Base-by-base conservation (phyloP, 2,113 vertebrate species). In the Phrynocephalus versicolor region DNA sequence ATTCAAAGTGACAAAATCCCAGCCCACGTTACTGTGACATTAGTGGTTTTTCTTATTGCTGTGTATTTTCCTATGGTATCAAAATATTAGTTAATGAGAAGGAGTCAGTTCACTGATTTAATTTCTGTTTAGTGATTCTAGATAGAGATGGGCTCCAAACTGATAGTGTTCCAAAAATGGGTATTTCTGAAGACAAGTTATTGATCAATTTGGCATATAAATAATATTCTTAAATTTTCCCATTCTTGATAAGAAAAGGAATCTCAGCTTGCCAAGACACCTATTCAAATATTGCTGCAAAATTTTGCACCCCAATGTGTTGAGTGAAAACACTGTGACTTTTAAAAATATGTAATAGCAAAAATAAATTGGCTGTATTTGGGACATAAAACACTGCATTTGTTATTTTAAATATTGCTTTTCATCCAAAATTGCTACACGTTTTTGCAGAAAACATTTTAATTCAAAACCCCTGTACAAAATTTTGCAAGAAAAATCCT, bases 1-100 rank as follows among this genome's bases (percentile, higher is more conserved):
- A 2, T 87, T 70, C 84, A 79, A 81, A 55, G 35, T 87, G 69
- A 85, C 25, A 37, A 39, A 85, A 39, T 65, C 12, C 30, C n/a
- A 45, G 23, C 23, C 74, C 70, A 21, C 25, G 9, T 21, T 69
- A 18, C 18, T 10, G 33, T 77, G 51, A 30, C 3, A 33, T 73
- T 65, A 64, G 33, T 74, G n/a, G n/a, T n/a, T n/a, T n/a, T n/a
- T n/a, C n/a, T n/a, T n/a, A n/a, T n/a, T n/a, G n/a, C n/a, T n/a
- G n/a, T n/a, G n/a, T n/a, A n/a, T n/a, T n/a, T 76, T 82, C 58
- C 39, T 14, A 62, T 35, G 30, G 35, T 3, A 57, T 45, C 39
- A 7, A 81, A 76, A 60, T 41, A 77, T 23, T 35, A 85, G 37
- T 33, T 83, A 79, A 73, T 73, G 10, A 10, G 14, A 41, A 45